phyloP scores from a whole-genome alignment of 1,140 invertebrate genomes.

The Zaprionus capensis region DNA sequence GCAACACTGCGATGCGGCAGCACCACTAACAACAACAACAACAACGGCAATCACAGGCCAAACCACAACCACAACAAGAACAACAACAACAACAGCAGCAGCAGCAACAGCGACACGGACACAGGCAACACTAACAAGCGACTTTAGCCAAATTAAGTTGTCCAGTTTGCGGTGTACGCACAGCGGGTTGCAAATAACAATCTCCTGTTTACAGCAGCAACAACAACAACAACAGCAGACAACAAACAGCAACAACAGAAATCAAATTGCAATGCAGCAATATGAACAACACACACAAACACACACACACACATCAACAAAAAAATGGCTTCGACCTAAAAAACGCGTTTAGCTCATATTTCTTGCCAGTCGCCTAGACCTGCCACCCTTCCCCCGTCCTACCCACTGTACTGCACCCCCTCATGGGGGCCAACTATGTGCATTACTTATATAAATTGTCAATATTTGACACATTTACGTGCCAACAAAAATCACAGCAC shows the following conservation, averaged over 20 bases:
- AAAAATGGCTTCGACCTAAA: slow-evolving; percentile 72
- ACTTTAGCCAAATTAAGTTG: slow-evolving; percentile 82
- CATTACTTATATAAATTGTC: slow-evolving; percentile 77
- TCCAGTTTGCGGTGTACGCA: slow-evolving; percentile 81
- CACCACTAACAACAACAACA: slow-evolving; percentile 55
- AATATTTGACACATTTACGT: slow-evolving; percentile 80
- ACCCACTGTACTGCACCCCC: not conserved
- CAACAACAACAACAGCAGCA: slow-evolving; percentile 19
- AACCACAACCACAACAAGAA: slow-evolving; percentile 48
- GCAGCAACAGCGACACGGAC: slow-evolving; percentile 37
- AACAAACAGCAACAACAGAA: slow-evolving; percentile 30
- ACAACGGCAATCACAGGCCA: slow-evolving; percentile 42
- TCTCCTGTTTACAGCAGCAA: slow-evolving; percentile 77
- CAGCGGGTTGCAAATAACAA: slow-evolving; percentile 81
- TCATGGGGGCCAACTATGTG: slow-evolving; percentile 51
- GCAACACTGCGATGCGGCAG: slow-evolving; percentile 45
- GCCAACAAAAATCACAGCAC: slow-evolving; percentile 46
- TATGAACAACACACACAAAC: slow-evolving; percentile 30
- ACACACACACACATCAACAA: slow-evolving; percentile 32
- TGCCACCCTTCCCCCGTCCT: not conserved
- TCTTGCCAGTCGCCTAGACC: slow-evolving; percentile 62
- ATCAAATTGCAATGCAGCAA: slow-evolving; percentile 39
- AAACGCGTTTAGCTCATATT: slow-evolving; percentile 80
- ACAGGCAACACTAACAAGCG: slow-evolving; percentile 75
- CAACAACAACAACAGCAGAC: slow-evolving; percentile 29